A percentile compares a stretch with the other conserved stretches of the same genome.
Conservation (phyloP, 2,888 invertebrate genomes). For the Eledone cirrhosa region DNA sequence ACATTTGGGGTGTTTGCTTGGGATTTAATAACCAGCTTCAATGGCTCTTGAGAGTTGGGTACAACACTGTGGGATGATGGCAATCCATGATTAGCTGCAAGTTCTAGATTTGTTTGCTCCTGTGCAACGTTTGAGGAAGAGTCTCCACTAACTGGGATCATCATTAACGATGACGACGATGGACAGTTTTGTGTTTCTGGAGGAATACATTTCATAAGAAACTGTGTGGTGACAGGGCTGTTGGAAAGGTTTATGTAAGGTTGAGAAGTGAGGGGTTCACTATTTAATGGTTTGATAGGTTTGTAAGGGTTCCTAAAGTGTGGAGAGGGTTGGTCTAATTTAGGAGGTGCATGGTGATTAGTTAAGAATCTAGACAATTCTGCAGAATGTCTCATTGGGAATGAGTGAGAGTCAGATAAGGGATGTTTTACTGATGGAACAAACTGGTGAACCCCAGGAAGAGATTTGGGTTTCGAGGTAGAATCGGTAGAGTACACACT, state of each 20-base stretch:
- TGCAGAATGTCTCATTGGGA: slow-evolving; percentile 7
- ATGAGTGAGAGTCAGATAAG: not conserved
- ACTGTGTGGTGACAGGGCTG: not conserved
- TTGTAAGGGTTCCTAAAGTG: slow-evolving; percentile 20
- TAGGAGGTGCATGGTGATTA: not conserved
- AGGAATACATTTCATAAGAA: slow-evolving; percentile 12
- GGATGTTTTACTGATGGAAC: slow-evolving; percentile 20
- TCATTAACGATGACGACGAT: not conserved
- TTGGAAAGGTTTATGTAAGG: slow-evolving; percentile 1
- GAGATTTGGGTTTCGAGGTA: slow-evolving; percentile 27
- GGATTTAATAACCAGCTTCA: slow-evolving; percentile 9
- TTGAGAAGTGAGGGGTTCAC: not conserved
- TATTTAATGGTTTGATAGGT: not conserved
- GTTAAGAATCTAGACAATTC: slow-evolving; percentile 11
- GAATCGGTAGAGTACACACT: slow-evolving; percentile 19
- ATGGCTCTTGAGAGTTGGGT: slow-evolving; percentile 13
- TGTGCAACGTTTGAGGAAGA: not conserved
- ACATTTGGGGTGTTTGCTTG: not conserved
- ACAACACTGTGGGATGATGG: not conserved
- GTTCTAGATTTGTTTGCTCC: not conserved
- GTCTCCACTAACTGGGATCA: slow-evolving; percentile 17
- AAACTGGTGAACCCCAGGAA: slow-evolving; percentile 18
- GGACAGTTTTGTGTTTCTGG: not conserved
- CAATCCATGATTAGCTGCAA: slow-evolving; percentile 13
- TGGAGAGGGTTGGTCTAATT: not conserved